Evolutionary conservation across 92 coral and sea anemone genomes (phyloP), one percentile per base, ranked within the genome.

Genomic region (Meandrina meandrites): DNA sequence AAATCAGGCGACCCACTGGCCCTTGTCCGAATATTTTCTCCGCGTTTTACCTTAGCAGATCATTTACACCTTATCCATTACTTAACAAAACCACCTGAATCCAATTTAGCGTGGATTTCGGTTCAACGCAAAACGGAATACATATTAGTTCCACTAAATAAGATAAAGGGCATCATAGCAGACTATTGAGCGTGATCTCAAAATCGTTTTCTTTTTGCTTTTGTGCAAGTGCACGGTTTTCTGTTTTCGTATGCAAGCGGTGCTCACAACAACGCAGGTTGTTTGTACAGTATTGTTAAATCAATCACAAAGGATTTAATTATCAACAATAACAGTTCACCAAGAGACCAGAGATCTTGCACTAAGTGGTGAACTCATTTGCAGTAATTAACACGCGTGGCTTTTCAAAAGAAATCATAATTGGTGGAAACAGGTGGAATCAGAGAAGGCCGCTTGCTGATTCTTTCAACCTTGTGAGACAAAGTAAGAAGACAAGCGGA

Each of bases 221-320:
- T 30, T 77, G 53, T 31, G 32, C 11, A 24, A 16, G 86, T 82
- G 71, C 64, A 21, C 67, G 53, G 70, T 36, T 42, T 75, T 75
- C 60, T 85, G 82, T 85, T 85, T 85, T 76, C 81, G 62, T 60
- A 76, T 76, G 81, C 76, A 76, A 18, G 48, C 21, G 24, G 62
- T 14, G 19, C 66, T 64, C 82, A 76, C 77, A 85, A 76, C 82
- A 78, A 51, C 62, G 53, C 88, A 85, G 88, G 88, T 85, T 84
- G 88, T 84, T 84, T 84, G 81, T 75, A 76, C 88, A 58, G 88
- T 66, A 76, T 78, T 85, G 83, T 78, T 76, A 62, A 85, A 21
- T 81, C 88, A 78, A 85, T 85, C 88, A 85, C 88, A 85, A 85
- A 76, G 81, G 77, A 50, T 85, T 85, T 47, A 78, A 85, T 76